Base-by-base conservation (phyloP, 2,888 invertebrate species). In the Pedicia rivosa region DNA sequence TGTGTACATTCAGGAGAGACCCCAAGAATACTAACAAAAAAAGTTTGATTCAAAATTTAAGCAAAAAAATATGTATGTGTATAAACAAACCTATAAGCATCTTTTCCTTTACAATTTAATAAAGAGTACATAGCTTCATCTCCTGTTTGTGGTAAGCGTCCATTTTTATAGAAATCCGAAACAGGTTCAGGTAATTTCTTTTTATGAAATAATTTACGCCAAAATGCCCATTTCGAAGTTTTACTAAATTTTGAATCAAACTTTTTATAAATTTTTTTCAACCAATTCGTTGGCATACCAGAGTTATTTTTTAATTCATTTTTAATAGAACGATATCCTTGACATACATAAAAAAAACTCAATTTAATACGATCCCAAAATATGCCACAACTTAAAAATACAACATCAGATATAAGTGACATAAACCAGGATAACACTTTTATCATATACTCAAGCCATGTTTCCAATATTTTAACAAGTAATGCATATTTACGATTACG, bases 81-180 rank as follows among this genome's bases (percentile, higher is more conserved):
- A 25, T 4, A 10, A 6, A 10, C 14, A 27, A 49, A 78, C 78
- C 84, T 90, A 55, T 92, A 94, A 4, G 94, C 91, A 64, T 95
- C 92, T 61, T 92, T 90, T 45, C 90, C 92, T 66, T 88, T 88
- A 57, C 91, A 91, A 36, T 90, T 84, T 12, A 92, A 63, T 45
- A 94, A 66, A 50, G 91, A 68, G 62, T 86, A 88, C 84, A 92
- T 88, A 28, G 92, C 92, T 62, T 94, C 92, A 48, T 91, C 91
- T 6, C 92, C 87, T 4, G 86, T 88, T 31, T 81, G 75, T 1
- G 92, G 91, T 54, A 92, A 66, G 14, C 45, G 56, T 30, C 60
- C 61, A 32, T 54, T 59, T 40, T 58, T 59, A 35, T 57, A 54
- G 16, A 50, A 48, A 36, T 59, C 58, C 1, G 51, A 42, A 6